A percentile compares a stretch with the other conserved stretches of the same genome.
These are phyloP conservation scores for Aurelia sp. DNA, from an alignment of 30 jellyfish, hydroid and myxozoan species.

Conservation along the genomic window DNA sequence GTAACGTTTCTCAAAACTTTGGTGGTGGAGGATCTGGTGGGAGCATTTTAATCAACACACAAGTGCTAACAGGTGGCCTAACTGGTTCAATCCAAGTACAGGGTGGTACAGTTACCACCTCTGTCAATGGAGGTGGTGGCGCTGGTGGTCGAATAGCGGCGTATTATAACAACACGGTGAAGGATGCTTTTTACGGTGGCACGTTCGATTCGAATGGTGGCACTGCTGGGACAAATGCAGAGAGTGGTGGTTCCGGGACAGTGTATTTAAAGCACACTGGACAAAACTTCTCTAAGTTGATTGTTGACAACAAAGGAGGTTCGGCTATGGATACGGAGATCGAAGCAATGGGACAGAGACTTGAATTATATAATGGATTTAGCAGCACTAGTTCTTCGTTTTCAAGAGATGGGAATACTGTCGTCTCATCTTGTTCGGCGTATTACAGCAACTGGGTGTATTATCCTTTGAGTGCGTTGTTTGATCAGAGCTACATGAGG, in stretches of 20 bases:
- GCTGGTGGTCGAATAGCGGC: constrained; percentile 76
- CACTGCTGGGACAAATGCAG: constrained; percentile 26
- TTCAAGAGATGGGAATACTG: constrained; percentile 29
- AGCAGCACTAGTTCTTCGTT: constrained; percentile 39
- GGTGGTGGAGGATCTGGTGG: constrained; percentile 85
- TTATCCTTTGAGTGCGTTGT: constrained; percentile 47
- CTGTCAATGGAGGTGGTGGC: constrained; percentile 68
- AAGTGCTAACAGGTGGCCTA: constrained; percentile 59
- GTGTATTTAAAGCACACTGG: constrained; percentile 28
- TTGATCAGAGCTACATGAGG: constrained; percentile 56
- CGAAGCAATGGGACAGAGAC: constrained; percentile 36
- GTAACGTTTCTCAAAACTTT: constrained; percentile 10
- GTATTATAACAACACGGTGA: constrained; percentile 53
- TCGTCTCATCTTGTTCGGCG: constrained; percentile 44
- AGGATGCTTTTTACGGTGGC: constrained; percentile 61
- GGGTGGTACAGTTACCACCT: constrained; percentile 58
- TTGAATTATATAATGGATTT: constrained; percentile 38
- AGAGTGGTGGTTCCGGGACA: constrained; percentile 67
- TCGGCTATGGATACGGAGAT: constrained; percentile 71
- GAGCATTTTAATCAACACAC: constrained; percentile 38
- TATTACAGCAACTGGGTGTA: not conserved
- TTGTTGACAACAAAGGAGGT: constrained; percentile 54
- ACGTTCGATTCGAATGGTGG: constrained; percentile 68
- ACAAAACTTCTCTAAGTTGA: constrained; percentile 37
- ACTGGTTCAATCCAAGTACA: constrained; percentile 58